Evolutionary conservation across 2,797 vertebrate genomes (phyloP), one percentile per base, ranked within the genome.

Genomic region (Tiaroga cobitis): DNA sequence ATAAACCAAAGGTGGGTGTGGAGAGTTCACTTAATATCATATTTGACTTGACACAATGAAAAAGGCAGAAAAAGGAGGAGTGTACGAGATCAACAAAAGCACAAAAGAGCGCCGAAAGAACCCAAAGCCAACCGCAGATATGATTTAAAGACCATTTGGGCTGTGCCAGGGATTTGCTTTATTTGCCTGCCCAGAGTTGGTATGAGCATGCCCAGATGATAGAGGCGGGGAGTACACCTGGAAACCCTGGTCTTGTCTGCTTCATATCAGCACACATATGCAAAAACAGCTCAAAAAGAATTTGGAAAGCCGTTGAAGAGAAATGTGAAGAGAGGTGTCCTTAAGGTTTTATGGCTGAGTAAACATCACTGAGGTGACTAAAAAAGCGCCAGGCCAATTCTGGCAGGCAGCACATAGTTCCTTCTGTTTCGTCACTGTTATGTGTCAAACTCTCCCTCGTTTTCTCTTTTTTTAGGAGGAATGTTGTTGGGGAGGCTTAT

Each of bases 401-500:
- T 43, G 34, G 46, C 46, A 43, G 34, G 5, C 26, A 6, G 32
- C 32, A 41, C 21, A 39, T 13, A n/a, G 43, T 82, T 18, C 46
- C 26, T n/a, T 63, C 69, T 21, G n/a, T 54, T 70, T 76, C 70
- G 34, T 72, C 80, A 86, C 89, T 78, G 26, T 59, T 70, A 5
- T 18, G 72, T 77, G 63, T 41, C 80, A 41, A 68, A 51, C 34
- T 39, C 29, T 56, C 19, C 68, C 37, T 49, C 5, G 15, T 24
- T 74, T 70, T 84, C 84, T 86, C 81, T 13, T 61, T 75, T 51
- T 85, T 72, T 63, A 5, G 15, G 34, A 89, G 88, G 90, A 92
- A 92, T 92, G 88, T 34, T 85, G 88, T 74, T 73, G 76, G 81
- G 86, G 86, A 87, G 87, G 85, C 80, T 85, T 90, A 89, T 87